Conservation (phyloP, 2,888 invertebrate genomes). For the Sipha maydis region DNA sequence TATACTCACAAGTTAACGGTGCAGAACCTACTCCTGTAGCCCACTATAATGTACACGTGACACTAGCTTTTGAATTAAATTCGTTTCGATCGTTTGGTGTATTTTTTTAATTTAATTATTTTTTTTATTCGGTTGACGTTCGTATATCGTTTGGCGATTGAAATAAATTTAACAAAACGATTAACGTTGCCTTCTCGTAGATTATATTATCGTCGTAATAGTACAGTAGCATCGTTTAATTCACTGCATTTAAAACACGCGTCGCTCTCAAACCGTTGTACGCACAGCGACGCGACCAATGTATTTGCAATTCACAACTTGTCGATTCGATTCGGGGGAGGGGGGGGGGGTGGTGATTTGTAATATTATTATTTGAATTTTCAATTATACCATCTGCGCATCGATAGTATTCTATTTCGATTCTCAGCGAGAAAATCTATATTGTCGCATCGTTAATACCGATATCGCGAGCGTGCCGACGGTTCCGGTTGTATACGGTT, state of each 20-base stretch:
- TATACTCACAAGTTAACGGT: background rate
- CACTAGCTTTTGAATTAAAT: background rate
- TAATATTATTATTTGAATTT: no score
- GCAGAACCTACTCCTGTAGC: background rate
- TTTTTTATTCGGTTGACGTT: background rate
- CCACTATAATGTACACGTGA: background rate
- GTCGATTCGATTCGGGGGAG: no score
- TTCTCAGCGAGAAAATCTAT: no score
- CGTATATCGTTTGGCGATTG: background rate
- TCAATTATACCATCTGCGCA: no score
- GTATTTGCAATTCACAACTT: no score
- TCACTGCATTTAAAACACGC: background rate
- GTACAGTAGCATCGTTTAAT: background rate
- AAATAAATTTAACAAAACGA: background rate
- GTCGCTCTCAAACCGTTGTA: background rate
- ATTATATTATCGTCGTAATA: background rate
- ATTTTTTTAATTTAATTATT: no score
- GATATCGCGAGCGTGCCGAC: no score
- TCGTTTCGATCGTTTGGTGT: background rate
- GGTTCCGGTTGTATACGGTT: no score
- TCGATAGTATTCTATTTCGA: no score
- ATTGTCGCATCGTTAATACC: no score
- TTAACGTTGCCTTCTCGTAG: background rate
- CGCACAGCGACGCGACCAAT: no score
- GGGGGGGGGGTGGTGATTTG: no score